Evolutionary conservation across 2,113 vertebrate genomes (phyloP).

Genomic region (Phalacrocorax aristotelis): DNA sequence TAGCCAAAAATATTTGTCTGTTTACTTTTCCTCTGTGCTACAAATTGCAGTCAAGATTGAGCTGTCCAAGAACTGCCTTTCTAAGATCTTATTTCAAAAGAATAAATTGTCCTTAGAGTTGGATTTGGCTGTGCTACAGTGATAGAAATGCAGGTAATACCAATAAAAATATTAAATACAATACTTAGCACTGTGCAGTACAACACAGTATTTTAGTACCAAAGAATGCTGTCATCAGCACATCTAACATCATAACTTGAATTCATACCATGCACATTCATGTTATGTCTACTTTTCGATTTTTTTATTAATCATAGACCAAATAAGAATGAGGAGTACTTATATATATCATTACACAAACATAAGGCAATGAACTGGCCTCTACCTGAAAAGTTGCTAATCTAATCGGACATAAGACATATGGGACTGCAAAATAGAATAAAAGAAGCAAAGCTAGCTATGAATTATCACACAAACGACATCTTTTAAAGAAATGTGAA

Average conservation of each 20-base stretch:
- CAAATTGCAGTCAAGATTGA: background rate
- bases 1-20: background rate
- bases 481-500: background rate
- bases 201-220: background rate
- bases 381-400: background rate
- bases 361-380: background rate
- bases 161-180: background rate
- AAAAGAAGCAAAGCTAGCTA: background rate
- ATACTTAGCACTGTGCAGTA: background rate
- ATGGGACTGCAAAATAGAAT: background rate
- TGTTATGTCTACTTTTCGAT: conserved; percentile 24
- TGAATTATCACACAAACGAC: background rate
- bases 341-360: background rate
- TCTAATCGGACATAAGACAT: background rate
- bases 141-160: background rate
- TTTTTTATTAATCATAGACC: background rate
- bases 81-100: background rate
- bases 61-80: background rate
- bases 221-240: background rate
- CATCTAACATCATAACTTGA: background rate
- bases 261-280: background rate
- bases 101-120: background rate
- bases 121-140: background rate
- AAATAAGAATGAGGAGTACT: background rate
- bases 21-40: background rate